phyloP scores from a whole-genome alignment of 1,140 invertebrate genomes.

The Steinernema khuongi region DNA sequence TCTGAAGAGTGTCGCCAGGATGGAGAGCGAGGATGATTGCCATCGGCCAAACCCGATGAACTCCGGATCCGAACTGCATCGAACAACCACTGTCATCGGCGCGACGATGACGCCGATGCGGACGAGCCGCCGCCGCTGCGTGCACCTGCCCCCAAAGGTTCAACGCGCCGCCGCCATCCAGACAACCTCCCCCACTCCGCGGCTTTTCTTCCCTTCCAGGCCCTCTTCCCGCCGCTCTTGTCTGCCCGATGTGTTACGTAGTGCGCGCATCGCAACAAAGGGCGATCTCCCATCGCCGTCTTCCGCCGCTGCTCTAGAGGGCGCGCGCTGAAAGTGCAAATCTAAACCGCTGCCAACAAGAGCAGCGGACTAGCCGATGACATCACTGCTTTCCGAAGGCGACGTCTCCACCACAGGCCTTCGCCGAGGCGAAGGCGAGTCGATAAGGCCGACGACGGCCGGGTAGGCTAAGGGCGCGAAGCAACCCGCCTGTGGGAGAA shows the following conservation, averaged over 20 bases:
- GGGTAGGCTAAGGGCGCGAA: neutral
- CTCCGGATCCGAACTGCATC: neutral
- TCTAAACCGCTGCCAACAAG: constrained; percentile 6
- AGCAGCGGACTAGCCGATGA: neutral
- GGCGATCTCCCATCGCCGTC: no score
- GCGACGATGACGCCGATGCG: neutral
- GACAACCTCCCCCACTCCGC: neutral
- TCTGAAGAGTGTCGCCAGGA: neutral
- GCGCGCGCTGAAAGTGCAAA: neutral
- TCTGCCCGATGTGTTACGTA: neutral
- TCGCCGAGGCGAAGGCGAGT: neutral
- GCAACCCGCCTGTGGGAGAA: neutral
- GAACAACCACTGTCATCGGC: neutral
- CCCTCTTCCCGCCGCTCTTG: no score
- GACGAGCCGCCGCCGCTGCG: neutral
- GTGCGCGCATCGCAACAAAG: neutral
- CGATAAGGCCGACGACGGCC: neutral
- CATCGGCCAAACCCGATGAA: neutral
- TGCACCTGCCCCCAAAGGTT: constrained; percentile 1
- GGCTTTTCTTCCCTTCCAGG: neutral
- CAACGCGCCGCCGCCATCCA: neutral
- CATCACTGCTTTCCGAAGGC: neutral
- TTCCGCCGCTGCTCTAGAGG: neutral
- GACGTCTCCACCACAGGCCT: neutral
- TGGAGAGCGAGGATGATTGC: neutral